Evolutionary conservation across 2,113 vertebrate species (phyloP), one percentile per base, ranked within the genome.

Genomic region (Elanus axillaris): DNA sequence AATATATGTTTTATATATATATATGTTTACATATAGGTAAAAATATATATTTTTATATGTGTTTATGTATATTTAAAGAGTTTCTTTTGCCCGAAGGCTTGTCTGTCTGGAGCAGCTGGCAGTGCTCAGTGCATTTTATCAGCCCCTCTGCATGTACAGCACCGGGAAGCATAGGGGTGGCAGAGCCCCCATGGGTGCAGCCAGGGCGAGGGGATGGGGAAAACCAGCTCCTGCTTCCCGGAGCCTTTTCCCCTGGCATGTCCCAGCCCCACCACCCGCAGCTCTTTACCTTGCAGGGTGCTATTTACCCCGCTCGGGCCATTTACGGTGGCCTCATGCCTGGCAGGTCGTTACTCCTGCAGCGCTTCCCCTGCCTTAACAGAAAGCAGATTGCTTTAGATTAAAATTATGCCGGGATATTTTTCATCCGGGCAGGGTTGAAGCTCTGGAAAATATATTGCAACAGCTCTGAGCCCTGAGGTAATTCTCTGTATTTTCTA

Each of bases 281-380:
- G 45, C 43, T n/a, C 0, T 4, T 20, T 27, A 64, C 82, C 68
- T 68, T n/a, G 47, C 67, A 34, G 62, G 78, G 59, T 50, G 4
- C 53, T 36, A 4, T 26, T 38, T 53, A 47, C 43, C 72, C 72
- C 0, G 0, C 67, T 84, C 10, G 2, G 50, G 55, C 94, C 94
- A 43, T 96, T 94, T 97, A 92, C 79, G 94, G 96, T 90, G 95
- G 90, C 92, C 94, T 95, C 2, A 4, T 40, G 80, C 56, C 60
- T 76, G 21, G 50, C 23, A 13, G 60, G 31, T 86, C 59, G 1
- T 48, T 69, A 4, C 79, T 86, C 42, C 50, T 19, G 66, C 67
- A 60, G n/a, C 13, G 0, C 69, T 71, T 74, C 59, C 77, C 36
- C 14, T 19, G 43, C 73, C 50, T 50, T 90, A 72, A 75, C 83